phyloP scores from a whole-genome alignment of 2,113 vertebrate species.

The Reinhardtius hippoglossoides region DNA sequence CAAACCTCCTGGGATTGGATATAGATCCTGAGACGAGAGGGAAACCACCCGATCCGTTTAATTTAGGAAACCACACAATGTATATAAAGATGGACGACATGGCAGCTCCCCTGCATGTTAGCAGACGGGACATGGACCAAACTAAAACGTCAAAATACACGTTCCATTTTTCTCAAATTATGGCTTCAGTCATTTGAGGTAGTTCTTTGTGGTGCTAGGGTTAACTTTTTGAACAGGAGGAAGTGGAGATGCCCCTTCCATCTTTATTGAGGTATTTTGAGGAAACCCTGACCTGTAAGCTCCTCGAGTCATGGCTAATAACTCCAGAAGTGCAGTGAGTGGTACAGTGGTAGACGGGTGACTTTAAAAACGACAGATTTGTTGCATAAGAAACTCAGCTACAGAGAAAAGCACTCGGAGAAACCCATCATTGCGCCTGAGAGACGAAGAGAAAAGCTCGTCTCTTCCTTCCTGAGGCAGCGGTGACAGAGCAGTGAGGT shows the following conservation, averaged over 20 bases:
- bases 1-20: not conserved
- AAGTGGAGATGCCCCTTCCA: too few species aligned
- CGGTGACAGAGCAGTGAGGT: constrained; percentile 18
- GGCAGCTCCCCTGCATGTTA: too few species aligned
- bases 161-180: too few species aligned
- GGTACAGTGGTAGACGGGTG: not conserved
- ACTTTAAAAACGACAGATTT: not conserved
- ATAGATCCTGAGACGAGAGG: too few species aligned
- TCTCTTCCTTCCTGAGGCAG: constrained; percentile 5
- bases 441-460: not conserved
- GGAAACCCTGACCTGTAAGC: not conserved
- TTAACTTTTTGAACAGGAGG: too few species aligned
- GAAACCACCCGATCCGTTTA: too few species aligned
- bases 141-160: too few species aligned
- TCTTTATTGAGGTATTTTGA: not conserved
- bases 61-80: too few species aligned
- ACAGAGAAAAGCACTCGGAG: constrained; percentile 1
- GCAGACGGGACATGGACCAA: too few species aligned
- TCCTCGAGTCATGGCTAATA: not conserved
- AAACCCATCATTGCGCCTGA: not conserved
- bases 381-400: not conserved
- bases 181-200: too few species aligned
- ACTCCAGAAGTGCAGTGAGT: not conserved
- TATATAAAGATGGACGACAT: too few species aligned
- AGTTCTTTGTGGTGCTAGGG: too few species aligned